Base-by-base conservation (phyloP, 2,888 invertebrate species). In the Pycnomerus fuliginosus region DNA sequence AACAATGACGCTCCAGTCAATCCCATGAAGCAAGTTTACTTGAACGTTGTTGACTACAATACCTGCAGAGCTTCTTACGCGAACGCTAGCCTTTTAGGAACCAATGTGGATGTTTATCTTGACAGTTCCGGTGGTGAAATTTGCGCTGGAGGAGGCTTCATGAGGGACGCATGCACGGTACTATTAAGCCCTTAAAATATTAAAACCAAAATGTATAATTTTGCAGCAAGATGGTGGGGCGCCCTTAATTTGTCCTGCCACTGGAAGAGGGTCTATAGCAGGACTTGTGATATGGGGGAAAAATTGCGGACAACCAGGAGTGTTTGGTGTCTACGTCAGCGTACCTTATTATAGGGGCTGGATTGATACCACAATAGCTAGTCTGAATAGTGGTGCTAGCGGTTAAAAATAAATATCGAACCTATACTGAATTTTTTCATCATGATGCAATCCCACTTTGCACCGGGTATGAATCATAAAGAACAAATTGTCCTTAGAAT, bases 251-350 rank as follows among this genome's bases (percentile, higher is more conserved):
- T 87, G 87, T 58, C 47, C 51, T 3, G 20, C 52, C 15, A 50
- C 55, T 2, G 70, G 73, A 30, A 75, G 74, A 39, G 84, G 80
- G 76, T 74, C 75, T 38, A 74, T 85, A 1, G 80, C 80, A 3
- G 87, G 87, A 0, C 67, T 87, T 48, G 87, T 87, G 1, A 73
- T 84, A 14, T 87, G 86, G 86, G 86, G 87, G 0, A 80, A 87
- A 22, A 83, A 83, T 30, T 87, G 87, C 53, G 90, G 85, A 0
- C 75, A 72, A 50, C 69, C 79, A 1, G 82, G 82, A 43, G 80
- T 89, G 3, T 85, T 88, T 0, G 90, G 84, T 0, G 88, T 86
- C 12, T 90, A 90, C 62, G 84, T 86, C 14, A 87, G 87, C 61
- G 76, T 90, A 1, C 80, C 80, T 3, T 80, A 77, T 14, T 81